Percentiles rank a stretch among this genome's conserved stretches.
Conservation (phyloP, 2,888 invertebrate genomes). For the Pterostichus niger region DNA sequence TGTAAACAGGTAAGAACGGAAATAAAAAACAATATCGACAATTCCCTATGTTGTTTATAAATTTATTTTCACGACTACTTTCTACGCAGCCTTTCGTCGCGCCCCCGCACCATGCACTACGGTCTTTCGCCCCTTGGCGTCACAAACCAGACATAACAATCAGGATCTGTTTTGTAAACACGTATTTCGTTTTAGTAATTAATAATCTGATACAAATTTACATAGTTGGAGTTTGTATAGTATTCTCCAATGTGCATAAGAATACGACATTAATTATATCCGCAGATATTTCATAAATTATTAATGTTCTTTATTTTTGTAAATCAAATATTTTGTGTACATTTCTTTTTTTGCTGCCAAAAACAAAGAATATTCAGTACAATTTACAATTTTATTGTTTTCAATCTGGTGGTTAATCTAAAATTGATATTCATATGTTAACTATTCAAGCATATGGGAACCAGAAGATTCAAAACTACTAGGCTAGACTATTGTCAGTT, state of each 20-base stretch:
- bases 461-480: too few species aligned
- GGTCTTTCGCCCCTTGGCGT: slow-evolving; percentile 36
- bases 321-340: too few species aligned
- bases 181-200: slow-evolving; percentile 56
- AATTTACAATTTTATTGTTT: too few species aligned
- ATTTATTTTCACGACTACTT: slow-evolving; percentile 7
- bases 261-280: slow-evolving; percentile 13
- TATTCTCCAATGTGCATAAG: slow-evolving; percentile 32
- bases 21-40: neutral
- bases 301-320: neutral
- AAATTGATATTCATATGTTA: too few species aligned
- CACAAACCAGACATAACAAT: slow-evolving; percentile 53
- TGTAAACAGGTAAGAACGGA: neutral
- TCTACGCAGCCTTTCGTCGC: neutral
- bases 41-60: slow-evolving; percentile 35
- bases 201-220: slow-evolving; percentile 58
- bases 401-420: too few species aligned
- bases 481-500: too few species aligned
- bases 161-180: slow-evolving; percentile 57
- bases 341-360: too few species aligned
- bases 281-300: slow-evolving; percentile 13
- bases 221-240: slow-evolving; percentile 42
- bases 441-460: too few species aligned
- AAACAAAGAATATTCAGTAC: too few species aligned
- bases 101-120: neutral